Conservation (phyloP, 2,888 invertebrate genomes). For the Hipparchia sbordonii region DNA sequence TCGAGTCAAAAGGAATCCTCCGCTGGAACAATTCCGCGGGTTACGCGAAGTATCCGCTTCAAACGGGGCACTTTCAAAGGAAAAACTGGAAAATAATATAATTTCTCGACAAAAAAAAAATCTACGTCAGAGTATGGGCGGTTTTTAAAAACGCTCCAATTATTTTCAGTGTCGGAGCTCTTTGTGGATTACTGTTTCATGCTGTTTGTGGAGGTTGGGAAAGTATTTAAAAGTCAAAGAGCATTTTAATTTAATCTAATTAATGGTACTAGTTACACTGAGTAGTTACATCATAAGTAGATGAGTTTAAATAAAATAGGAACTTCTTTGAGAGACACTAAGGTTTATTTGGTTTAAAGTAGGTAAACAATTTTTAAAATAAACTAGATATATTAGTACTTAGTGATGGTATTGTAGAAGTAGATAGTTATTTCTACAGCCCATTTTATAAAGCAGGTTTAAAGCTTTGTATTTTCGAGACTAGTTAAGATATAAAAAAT, state of each 20-base stretch:
- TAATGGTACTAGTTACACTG: too few species aligned
- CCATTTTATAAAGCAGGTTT: too few species aligned
- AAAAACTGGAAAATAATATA: conserved; percentile 50
- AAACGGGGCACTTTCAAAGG: conserved; percentile 52
- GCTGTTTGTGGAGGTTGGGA: conserved; percentile 3
- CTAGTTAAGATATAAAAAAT: too few species aligned
- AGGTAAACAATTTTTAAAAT: too few species aligned
- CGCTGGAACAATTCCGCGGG: conserved; percentile 40
- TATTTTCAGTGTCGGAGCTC: conserved; percentile 24
- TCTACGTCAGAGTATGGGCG: conserved; percentile 6
- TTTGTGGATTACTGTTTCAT: conserved; percentile 19
- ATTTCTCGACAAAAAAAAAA: conserved; percentile 44
- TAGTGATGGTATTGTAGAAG: too few species aligned
- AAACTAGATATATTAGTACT: too few species aligned
- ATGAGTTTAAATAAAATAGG: too few species aligned
- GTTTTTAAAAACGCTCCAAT: conserved; percentile 23
- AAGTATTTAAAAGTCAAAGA: not conserved
- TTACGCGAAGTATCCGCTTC: conserved; percentile 45
- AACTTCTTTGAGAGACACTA: too few species aligned
- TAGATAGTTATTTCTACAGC: too few species aligned
- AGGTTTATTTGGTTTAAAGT: too few species aligned
- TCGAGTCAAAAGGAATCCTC: conserved; percentile 52
- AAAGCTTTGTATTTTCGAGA: too few species aligned
- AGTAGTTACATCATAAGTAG: too few species aligned
- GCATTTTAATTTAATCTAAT: not conserved